Conservation (phyloP, 2,888 invertebrate species). For the Parnassius orleans region DNA sequence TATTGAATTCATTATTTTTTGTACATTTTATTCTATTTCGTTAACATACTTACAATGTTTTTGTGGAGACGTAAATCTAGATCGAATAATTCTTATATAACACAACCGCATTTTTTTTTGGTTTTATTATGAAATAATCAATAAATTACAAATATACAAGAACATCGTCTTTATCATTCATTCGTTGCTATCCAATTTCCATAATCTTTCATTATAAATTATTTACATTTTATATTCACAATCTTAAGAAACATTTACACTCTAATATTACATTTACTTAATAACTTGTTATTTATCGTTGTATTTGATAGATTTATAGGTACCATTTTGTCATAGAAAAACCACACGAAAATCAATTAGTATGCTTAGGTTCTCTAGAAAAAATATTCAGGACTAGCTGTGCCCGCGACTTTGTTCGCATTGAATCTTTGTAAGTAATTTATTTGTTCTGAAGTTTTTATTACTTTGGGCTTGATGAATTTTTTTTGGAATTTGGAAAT, state of each 20-base stretch:
- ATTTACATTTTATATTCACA: slow-evolving; percentile 16
- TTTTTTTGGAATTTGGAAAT: background rate
- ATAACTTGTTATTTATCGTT: slow-evolving; percentile 7
- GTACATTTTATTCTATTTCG: slow-evolving; percentile 6
- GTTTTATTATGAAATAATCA: background rate
- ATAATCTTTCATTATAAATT: background rate
- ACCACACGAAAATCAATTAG: background rate
- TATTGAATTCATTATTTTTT: slow-evolving; percentile 5
- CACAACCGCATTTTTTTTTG: slow-evolving; percentile 11
- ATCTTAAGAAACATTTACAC: background rate
- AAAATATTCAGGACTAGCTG: too few relatives aligned
- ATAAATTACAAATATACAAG: slow-evolving; percentile 1
- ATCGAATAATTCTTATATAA: slow-evolving; percentile 4
- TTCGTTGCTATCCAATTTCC: background rate
- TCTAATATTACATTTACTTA: background rate
- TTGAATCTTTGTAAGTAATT: background rate
- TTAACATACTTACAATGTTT: slow-evolving; percentile 4
- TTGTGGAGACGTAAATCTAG: slow-evolving; percentile 1
- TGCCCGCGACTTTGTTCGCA: too few relatives aligned
- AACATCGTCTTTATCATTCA: background rate
- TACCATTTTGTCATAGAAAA: background rate
- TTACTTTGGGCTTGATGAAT: background rate
- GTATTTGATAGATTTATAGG: background rate
- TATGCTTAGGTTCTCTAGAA: background rate
- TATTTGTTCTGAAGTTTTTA: background rate